phyloP scores from a whole-genome alignment of 1,140 invertebrate species.

The Acromyrmex echinatior region DNA sequence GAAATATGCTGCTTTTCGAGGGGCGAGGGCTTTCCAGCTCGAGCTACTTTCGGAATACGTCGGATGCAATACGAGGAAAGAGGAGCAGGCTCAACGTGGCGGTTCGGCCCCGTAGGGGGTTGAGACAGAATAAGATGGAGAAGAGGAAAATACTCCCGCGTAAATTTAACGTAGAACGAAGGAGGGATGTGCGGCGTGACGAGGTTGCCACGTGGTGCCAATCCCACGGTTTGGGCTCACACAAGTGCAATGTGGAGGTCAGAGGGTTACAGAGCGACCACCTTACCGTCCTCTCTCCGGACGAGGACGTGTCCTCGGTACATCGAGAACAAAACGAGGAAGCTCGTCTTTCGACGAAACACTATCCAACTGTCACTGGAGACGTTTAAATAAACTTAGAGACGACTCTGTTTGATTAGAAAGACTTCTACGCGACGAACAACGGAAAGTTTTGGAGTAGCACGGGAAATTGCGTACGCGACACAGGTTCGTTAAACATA shows the following conservation, averaged over 20 bases:
- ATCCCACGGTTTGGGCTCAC: slow-evolving; percentile 80
- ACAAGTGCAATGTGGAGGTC: slow-evolving; percentile 76
- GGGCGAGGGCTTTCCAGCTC: slow-evolving; percentile 62
- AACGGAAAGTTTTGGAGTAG: neutral
- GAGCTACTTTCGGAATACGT: slow-evolving; percentile 59
- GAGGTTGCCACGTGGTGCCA: slow-evolving; percentile 78
- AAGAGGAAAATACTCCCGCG: slow-evolving; percentile 73
- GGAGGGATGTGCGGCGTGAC: slow-evolving; percentile 50
- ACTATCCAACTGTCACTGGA: slow-evolving; percentile 57
- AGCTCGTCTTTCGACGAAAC: slow-evolving; percentile 57
- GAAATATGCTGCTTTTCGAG: slow-evolving; percentile 78
- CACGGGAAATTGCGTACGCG: slow-evolving; percentile 31
- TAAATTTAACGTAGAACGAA: slow-evolving; percentile 72
- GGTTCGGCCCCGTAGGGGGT: slow-evolving; percentile 46
- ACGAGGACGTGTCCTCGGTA: slow-evolving; percentile 19
- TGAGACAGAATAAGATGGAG: slow-evolving; percentile 63
- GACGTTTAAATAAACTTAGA: slow-evolving; percentile 60
- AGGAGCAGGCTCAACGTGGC: slow-evolving; percentile 40
- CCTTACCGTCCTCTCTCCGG: neutral
- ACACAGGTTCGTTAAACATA: slow-evolving; percentile 36
- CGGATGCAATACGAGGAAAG: slow-evolving; percentile 61
- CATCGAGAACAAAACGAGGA: slow-evolving; percentile 43
- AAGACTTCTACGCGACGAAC: slow-evolving; percentile 33
- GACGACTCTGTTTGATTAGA: slow-evolving; percentile 53
- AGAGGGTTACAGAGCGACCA: slow-evolving; percentile 61